A percentile compares a stretch with the other conserved stretches of the same genome.
phyloP scores from a whole-genome alignment of 37 sponge, comb jelly and placozoan genomes.

The Beroe ovata region DNA sequence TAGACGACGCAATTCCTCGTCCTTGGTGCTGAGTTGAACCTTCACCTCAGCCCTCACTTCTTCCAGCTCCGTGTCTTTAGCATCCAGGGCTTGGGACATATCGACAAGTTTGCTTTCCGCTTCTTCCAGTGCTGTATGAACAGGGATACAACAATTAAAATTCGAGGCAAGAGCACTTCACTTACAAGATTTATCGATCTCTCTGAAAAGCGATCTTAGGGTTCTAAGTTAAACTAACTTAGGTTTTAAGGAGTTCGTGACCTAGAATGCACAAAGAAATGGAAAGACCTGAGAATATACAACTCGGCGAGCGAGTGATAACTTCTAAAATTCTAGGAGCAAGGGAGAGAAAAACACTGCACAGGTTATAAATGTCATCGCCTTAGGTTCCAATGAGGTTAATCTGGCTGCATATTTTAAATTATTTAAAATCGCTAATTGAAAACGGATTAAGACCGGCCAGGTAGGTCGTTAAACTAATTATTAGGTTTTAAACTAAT shows the following conservation, averaged over 20 bases:
- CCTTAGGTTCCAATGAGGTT: background rate
- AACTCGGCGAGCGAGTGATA: too few relatives aligned
- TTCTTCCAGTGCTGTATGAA: background rate
- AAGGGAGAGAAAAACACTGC: background rate
- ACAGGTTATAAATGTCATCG: background rate
- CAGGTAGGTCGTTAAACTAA: too few relatives aligned
- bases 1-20: background rate
- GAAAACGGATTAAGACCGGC: background rate
- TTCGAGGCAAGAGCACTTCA: too few relatives aligned
- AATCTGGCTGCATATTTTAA: background rate
- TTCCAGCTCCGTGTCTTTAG: background rate
- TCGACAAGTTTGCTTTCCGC: background rate
- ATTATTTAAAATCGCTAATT: background rate
- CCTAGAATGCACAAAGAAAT: too few relatives aligned
- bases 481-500: too few relatives aligned
- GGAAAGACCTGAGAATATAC: too few relatives aligned
- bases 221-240: too few relatives aligned
- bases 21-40: background rate
- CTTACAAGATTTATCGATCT: too few relatives aligned
- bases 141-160: background rate
- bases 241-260: too few relatives aligned
- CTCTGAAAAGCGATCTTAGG: too few relatives aligned
- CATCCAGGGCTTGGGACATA: slow-evolving; percentile 11
- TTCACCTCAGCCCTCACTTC: background rate
- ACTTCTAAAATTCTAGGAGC: too few relatives aligned